Base-by-base conservation (phyloP, 2,797 vertebrate species). In the Setipinna tenuifilis region DNA sequence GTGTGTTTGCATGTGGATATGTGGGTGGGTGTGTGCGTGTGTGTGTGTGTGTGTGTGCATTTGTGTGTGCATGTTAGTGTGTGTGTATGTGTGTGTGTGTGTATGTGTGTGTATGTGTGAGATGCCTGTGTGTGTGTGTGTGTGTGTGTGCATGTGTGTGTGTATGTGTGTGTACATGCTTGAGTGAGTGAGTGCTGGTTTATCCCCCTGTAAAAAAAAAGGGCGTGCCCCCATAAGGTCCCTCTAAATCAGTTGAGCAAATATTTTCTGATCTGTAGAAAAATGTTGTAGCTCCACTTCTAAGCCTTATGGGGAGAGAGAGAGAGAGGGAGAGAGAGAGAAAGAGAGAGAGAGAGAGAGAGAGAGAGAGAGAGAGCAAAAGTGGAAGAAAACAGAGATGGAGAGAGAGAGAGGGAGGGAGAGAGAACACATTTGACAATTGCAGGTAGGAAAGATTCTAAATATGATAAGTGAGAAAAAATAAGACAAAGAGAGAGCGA, bases 71-170 rank as follows among this genome's bases (percentile, higher is more conserved):
- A 6, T 23, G 59, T 58, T 7, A 12, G 57, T 58, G 57, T 91
- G 85, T 81, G 16, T 17, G 57, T 16, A 3, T 23, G 59, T 62
- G 59, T 62, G 59, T n/a, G 46, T 48, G 59, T n/a, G 59, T 23
- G 65, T 90, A 88, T 54, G 85, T 87, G 89, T 86, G 89, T 86
- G 88, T 92, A 91, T 93, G 92, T 71, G 28, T 71, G 25, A 14
- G 25, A 89, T 86, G 89, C 86, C 88, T 92, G 92, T 93, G 92
- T 71, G 28, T 71, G 25, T 31, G 25, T 71, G 65, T 71, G 65
- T 31, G 59, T 62, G 59, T 62, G 59, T 62, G 59, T 62, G 59
- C n/a, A 21, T 62, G 21, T 23, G 59, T 23, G 59, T 23, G 59
- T 6, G 21, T 23, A 21, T 23, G 21, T 58, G 57, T 14, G 57